Conservation (phyloP, 2,113 vertebrate genomes). For the Chloropsis cyanopogon region DNA sequence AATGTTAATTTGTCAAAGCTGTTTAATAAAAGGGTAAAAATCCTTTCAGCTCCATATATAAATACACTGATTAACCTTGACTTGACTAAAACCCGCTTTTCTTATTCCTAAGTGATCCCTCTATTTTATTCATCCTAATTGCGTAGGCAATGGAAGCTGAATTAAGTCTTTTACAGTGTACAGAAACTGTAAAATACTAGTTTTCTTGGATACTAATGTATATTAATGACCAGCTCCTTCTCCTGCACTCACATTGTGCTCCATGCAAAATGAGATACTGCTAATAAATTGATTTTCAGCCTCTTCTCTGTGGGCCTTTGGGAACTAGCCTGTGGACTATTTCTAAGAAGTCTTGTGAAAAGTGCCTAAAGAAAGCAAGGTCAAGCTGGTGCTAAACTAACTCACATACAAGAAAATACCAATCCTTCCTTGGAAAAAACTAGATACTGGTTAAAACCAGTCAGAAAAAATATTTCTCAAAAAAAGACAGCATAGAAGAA, state of each 20-base stretch:
- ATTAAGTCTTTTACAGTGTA: neutral
- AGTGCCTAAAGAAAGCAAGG: neutral
- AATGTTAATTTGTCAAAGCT: conserved; percentile 3
- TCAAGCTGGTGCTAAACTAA: neutral
- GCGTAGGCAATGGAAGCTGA: neutral
- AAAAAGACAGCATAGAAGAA: neutral
- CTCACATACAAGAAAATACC: neutral
- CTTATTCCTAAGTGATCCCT: neutral
- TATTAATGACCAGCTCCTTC: neutral
- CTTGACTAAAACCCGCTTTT: neutral
- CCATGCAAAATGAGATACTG: neutral
- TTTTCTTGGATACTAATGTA: neutral
- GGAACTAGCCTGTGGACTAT: neutral
- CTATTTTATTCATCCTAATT: conserved; percentile 25
- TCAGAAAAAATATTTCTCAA: neutral
- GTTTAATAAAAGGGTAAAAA: conserved; percentile 12
- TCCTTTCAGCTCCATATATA: neutral
- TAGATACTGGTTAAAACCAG: neutral
- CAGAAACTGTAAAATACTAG: neutral
- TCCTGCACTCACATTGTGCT: neutral
- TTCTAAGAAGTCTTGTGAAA: neutral
- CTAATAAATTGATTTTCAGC: conserved; percentile 14
- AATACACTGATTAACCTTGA: neutral
- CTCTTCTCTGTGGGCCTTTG: neutral
- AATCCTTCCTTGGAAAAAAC: neutral